Conservation (phyloP, 2,113 vertebrate species). For the Mus musculus region GRCm39 chr5:58099001-58099500, state of each 20-base stretch:
- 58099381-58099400: background rate
- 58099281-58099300: background rate
- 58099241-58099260: background rate
- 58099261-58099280: background rate
- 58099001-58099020: background rate
- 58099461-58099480: constrained; percentile 81
- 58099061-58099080: background rate
- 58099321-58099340: background rate
- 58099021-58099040: background rate
- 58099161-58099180: background rate
- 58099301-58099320: too few species aligned
- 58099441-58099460: constrained; percentile 71
- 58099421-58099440: constrained; percentile 60
- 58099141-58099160: background rate
- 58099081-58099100: background rate
- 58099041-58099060: background rate
- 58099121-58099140: background rate
- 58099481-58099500: constrained; percentile 82
- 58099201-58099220: background rate
- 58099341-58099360: background rate
- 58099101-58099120: background rate
- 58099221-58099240: background rate
- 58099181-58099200: background rate
- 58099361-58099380: background rate
- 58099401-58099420: background rate